Evolutionary conservation across 1,140 invertebrate genomes (phyloP).

Genomic region (Diploscapter pachys): DNA sequence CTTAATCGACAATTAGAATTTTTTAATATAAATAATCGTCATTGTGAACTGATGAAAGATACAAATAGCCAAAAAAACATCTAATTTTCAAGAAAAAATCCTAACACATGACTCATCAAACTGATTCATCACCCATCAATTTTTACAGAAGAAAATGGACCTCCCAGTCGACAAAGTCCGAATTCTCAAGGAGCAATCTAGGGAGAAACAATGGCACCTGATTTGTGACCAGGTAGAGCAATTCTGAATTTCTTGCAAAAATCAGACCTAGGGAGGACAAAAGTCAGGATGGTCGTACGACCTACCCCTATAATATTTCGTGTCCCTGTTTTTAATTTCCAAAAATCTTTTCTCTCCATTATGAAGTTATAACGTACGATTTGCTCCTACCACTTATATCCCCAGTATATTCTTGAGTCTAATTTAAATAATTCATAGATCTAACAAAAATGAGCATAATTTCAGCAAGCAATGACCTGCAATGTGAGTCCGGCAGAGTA

Average conservation of each 20-base stretch:
- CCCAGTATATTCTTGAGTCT: not conserved
- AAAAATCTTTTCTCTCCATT: not conserved
- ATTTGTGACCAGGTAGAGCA: slow-evolving; percentile 81
- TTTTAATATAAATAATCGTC: slow-evolving; percentile 7
- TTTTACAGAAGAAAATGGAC: slow-evolving; percentile 87
- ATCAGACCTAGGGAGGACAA: not conserved
- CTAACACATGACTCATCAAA: slow-evolving; percentile 15
- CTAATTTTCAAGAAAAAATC: slow-evolving; percentile 19
- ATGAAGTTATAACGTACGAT: not conserved
- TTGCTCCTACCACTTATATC: not conserved
- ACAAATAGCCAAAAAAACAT: slow-evolving; percentile 11
- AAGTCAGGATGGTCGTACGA: too few relatives aligned
- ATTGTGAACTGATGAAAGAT: slow-evolving; percentile 6
- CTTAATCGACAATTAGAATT: slow-evolving; percentile 9
- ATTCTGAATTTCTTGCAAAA: not conserved
- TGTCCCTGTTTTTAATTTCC: too few relatives aligned
- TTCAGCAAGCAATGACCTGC: slow-evolving; percentile 11
- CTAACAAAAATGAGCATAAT: not conserved
- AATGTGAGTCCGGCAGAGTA: slow-evolving; percentile 47
- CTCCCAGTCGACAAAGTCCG: slow-evolving; percentile 97
- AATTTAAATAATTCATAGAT: not conserved
- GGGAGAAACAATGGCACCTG: slow-evolving; percentile 98
- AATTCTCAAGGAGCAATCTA: slow-evolving; percentile 89
- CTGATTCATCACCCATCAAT: slow-evolving; percentile 45
- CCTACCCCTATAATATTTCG: too few relatives aligned